phyloP scores from a whole-genome alignment of 2,797 vertebrate genomes.

The Eospalax fontanierii region DNA sequence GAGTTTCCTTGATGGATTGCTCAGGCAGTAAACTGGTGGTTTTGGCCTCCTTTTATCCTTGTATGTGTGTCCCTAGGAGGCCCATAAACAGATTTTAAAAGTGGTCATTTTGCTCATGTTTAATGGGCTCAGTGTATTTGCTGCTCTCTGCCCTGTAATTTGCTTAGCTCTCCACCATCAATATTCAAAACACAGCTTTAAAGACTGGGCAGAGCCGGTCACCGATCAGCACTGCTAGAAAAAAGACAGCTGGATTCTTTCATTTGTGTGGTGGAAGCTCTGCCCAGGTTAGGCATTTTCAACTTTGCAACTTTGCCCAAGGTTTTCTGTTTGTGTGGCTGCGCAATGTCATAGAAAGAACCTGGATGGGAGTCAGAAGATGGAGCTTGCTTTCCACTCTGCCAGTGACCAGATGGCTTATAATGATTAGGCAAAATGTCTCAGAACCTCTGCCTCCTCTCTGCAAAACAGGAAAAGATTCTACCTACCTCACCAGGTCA shows the following conservation, averaged over 20 bases:
- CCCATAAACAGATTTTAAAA: conserved; percentile 62
- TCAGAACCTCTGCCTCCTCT: not conserved
- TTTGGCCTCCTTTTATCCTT: conserved; percentile 31
- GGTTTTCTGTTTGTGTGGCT: not conserved
- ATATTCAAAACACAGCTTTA: conserved; percentile 63
- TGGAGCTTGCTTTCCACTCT: not conserved
- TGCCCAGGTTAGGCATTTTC: not conserved
- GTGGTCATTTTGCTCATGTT: conserved; percentile 31
- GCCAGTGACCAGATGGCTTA: not conserved
- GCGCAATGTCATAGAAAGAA: not conserved
- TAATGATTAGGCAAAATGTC: not conserved
- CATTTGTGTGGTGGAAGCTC: not conserved
- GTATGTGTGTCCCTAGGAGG: conserved; percentile 32
- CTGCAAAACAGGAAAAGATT: not conserved
- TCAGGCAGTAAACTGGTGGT: conserved; percentile 9
- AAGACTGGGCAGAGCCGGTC: not conserved
- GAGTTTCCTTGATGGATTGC: conserved; percentile 67
- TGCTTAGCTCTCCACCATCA: conserved; percentile 41
- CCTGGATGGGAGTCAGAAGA: not conserved
- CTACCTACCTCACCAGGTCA: not conserved
- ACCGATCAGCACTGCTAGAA: not conserved
- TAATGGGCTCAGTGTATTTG: conserved; percentile 59
- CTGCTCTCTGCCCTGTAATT: conserved; percentile 68
- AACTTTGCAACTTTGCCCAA: not conserved
- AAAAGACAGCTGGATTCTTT: not conserved